These are phyloP conservation scores for Epizoanthus illoricatus DNA, from an alignment of 92 coral and sea anemone species.

Conservation along the genomic window DNA sequence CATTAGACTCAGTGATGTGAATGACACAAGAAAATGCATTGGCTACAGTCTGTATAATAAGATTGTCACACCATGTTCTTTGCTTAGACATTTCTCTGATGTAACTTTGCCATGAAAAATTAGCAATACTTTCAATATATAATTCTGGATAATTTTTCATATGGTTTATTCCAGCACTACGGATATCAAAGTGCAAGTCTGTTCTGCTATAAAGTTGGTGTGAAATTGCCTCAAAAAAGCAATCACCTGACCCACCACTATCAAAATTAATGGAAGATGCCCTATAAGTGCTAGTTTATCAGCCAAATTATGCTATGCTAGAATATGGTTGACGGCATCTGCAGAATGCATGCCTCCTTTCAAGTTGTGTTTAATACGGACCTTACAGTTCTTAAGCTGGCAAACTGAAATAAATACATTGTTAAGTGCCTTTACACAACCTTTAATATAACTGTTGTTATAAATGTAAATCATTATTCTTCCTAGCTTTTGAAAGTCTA, in stretches of 20 bases:
- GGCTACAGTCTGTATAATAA: not conserved
- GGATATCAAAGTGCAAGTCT: not conserved
- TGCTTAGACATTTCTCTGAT: slow-evolving; percentile 30
- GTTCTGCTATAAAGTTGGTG: not conserved
- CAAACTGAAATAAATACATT: too few relatives aligned
- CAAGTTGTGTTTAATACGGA: not conserved
- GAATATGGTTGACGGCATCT: too few relatives aligned
- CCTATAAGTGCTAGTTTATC: not conserved
- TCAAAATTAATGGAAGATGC: slow-evolving; percentile 7
- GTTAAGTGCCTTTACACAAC: too few relatives aligned
- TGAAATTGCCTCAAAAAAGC: not conserved
- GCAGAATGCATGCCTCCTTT: slow-evolving; percentile 27
- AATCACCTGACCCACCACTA: slow-evolving; percentile 18
- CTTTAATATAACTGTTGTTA: too few relatives aligned
- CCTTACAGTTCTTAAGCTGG: too few relatives aligned
- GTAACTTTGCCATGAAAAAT: slow-evolving; percentile 37
- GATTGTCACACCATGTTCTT: slow-evolving; percentile 27
- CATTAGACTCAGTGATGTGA: slow-evolving; percentile 4
- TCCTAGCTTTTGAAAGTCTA: too few relatives aligned
- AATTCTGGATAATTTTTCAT: not conserved
- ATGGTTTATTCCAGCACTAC: slow-evolving; percentile 1
- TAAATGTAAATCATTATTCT: too few relatives aligned
- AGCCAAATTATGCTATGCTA: too few relatives aligned
- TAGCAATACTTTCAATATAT: slow-evolving; percentile 31
- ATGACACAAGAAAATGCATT: not conserved